Evolutionary conservation across 92 coral and sea anemone genomes (phyloP).

Genomic region (Porites lobata): DNA sequence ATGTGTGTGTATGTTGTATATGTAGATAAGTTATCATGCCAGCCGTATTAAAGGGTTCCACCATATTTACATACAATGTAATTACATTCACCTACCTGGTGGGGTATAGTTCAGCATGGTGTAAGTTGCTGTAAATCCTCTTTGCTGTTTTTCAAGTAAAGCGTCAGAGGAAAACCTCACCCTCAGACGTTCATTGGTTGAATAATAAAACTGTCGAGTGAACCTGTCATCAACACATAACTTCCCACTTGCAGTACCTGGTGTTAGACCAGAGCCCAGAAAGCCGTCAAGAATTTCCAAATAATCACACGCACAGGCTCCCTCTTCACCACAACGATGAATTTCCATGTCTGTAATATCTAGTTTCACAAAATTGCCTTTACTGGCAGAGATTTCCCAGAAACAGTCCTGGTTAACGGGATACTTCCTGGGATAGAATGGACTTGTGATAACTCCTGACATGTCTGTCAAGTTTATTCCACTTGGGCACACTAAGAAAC

Average conservation of each 20-base stretch:
- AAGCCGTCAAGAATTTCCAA: slow-evolving; percentile 25
- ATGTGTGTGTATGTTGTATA: too few relatives aligned
- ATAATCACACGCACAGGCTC: slow-evolving; percentile 18
- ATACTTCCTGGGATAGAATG: slow-evolving; percentile 27
- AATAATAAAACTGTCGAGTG: background rate
- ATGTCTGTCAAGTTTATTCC: background rate
- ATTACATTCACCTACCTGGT: background rate
- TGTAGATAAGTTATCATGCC: too few relatives aligned
- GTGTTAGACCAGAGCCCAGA: background rate
- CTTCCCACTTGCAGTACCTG: background rate
- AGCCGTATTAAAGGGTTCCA: too few relatives aligned
- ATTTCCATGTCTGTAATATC: background rate
- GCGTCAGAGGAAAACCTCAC: slow-evolving; percentile 10
- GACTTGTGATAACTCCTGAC: slow-evolving; percentile 33
- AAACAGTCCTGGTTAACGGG: slow-evolving; percentile 1
- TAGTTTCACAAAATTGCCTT: background rate
- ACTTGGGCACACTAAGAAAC: slow-evolving; percentile 24
- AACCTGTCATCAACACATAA: background rate
- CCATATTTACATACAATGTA: background rate
- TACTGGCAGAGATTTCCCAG: slow-evolving; percentile 12
- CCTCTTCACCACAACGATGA: background rate
- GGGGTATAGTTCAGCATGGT: slow-evolving; percentile 5
- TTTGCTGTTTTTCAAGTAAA: background rate
- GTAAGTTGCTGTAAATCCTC: slow-evolving; percentile 14
- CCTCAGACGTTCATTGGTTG: slow-evolving; percentile 4